Conservation (phyloP, 2,888 invertebrate genomes). For the Anthrax anthrax region DNA sequence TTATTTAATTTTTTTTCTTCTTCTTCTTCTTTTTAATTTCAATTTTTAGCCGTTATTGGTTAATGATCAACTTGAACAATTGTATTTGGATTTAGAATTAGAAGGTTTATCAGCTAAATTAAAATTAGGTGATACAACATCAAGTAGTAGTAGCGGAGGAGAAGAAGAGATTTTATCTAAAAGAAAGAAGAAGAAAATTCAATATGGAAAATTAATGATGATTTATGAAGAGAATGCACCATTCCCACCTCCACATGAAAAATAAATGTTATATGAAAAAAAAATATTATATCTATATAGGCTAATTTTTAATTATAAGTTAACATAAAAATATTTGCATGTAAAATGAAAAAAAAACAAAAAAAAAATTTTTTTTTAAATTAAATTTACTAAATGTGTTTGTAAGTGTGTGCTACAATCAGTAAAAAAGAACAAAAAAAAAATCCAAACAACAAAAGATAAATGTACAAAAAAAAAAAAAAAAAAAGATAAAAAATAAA, state of each 20-base stretch:
- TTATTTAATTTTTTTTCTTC: neutral
- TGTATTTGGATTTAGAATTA: conserved; percentile 44
- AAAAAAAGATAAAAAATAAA: too few species aligned
- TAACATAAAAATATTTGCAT: too few species aligned
- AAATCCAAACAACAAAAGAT: too few species aligned
- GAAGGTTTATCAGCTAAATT: conserved; percentile 38
- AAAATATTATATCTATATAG: too few species aligned
- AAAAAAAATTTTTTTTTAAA: too few species aligned
- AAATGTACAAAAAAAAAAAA: too few species aligned
- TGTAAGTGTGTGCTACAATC: too few species aligned
- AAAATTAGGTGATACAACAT: conserved; percentile 37
- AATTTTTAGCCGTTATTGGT: conserved; percentile 41
- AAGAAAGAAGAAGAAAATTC: conserved; percentile 28
- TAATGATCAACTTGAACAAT: conserved; percentile 46
- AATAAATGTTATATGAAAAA: neutral
- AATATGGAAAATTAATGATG: conserved; percentile 40
- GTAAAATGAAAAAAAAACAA: too few species aligned
- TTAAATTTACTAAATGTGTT: too few species aligned
- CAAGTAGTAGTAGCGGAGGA: conserved; percentile 34
- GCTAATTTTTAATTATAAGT: too few species aligned
- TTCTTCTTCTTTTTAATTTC: conserved; percentile 3
- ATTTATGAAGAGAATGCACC: conserved; percentile 47
- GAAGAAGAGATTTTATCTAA: conserved; percentile 15
- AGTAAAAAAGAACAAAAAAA: too few species aligned
- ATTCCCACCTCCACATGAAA: conserved; percentile 34